A percentile compares a stretch with the other conserved stretches of the same genome.
These are phyloP conservation scores for Brachionus calyciflorus DNA, from an alignment of 1,140 invertebrate genomes.

Conservation along the genomic window DNA sequence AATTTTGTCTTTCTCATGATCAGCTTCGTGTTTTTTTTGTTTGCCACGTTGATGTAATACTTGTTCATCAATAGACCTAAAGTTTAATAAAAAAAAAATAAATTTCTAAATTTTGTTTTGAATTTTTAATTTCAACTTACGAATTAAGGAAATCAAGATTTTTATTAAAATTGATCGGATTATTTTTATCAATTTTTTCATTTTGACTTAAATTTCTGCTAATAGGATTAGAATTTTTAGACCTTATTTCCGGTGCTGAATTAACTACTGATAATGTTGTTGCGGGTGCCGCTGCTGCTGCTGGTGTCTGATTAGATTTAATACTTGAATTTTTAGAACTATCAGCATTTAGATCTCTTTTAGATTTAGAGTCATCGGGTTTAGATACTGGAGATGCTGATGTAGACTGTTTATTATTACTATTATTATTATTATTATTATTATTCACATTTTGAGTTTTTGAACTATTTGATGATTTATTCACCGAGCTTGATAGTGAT, in stretches of 20 bases:
- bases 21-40: slow-evolving; percentile 45
- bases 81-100: not conserved
- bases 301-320: too few relatives aligned
- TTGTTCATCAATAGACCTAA: slow-evolving; percentile 31
- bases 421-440: too few relatives aligned
- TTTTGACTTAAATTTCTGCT: not conserved
- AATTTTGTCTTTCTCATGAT: slow-evolving; percentile 23
- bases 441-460: slow-evolving; percentile 26
- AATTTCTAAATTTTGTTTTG: not conserved
- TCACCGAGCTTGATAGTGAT: slow-evolving; percentile 1
- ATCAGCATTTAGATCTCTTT: too few relatives aligned
- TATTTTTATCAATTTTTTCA: slow-evolving; percentile 6
- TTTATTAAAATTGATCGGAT: slow-evolving; percentile 7
- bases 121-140: not conserved
- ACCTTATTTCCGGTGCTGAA: not conserved
- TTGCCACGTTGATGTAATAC: slow-evolving; percentile 33
- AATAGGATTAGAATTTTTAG: not conserved
- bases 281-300: not conserved
- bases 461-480: not conserved
- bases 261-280: not conserved
- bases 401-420: too few relatives aligned
- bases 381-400: too few relatives aligned
- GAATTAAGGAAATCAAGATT: slow-evolving; percentile 37
- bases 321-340: too few relatives aligned
- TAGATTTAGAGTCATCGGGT: too few relatives aligned